Percentiles rank a stretch among this genome's conserved stretches.
Evolutionary conservation across 2,797 vertebrate genomes (phyloP).

Genomic region (Bucorvus abyssinicus): DNA sequence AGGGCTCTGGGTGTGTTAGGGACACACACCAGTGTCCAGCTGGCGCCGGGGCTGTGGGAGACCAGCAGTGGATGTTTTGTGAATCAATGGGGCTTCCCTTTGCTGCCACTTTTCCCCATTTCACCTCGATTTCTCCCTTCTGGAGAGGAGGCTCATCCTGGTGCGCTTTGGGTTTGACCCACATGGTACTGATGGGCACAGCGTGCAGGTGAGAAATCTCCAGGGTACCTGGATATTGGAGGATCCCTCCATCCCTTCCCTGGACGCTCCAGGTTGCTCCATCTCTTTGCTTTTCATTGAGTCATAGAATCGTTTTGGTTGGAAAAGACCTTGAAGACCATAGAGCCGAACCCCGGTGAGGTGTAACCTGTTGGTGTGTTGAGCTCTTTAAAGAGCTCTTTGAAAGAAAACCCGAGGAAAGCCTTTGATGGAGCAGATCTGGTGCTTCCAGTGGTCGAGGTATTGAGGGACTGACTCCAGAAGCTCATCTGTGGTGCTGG

Average conservation of each 20-base stretch:
- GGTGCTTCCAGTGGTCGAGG: neutral
- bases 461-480: neutral
- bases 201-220: fast-evolving
- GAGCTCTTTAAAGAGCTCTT: neutral
- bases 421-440: neutral
- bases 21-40: neutral
- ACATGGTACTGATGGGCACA: fast-evolving
- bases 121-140: neutral
- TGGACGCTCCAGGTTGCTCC: neutral
- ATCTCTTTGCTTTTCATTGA: neutral
- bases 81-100: fast-evolving
- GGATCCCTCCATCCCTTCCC: neutral
- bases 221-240: fast-evolving
- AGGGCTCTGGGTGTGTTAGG: neutral
- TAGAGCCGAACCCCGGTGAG: too few relatives aligned
- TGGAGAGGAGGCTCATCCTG: neutral
- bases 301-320: too few relatives aligned
- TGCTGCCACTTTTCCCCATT: neutral
- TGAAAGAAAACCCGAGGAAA: neutral
- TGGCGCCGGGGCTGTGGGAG: neutral
- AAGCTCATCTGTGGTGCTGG: fast-evolving
- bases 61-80: too few relatives aligned
- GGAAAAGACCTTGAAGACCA: too few relatives aligned
- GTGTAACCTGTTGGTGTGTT: neutral
- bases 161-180: neutral